Evolutionary conservation across 1,140 invertebrate species (phyloP), one percentile per base, ranked within the genome.

Genomic region (Caenorhabditis remanei): DNA sequence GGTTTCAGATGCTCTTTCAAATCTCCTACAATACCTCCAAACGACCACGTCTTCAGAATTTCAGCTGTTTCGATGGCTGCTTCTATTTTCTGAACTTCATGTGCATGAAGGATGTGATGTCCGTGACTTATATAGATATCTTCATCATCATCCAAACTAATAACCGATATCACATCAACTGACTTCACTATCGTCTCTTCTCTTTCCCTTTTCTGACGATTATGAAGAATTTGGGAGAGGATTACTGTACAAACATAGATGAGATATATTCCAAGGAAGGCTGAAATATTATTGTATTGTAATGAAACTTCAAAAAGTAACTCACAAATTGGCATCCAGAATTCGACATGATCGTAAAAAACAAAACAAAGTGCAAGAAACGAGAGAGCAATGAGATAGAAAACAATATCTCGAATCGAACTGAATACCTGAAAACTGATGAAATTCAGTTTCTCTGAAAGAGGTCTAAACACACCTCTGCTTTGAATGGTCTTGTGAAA

Each of bases 341-440:
- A 90, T 4, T 92, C 90, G 13, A 95, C 93, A 87, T 92, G 90
- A 87, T 87, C 55, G 48, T 93, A 92, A 90, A 93, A 94, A 48
- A 93, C 87, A 14, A 94, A 93, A 8, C 94, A 90, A 48, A 90
- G 91, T 87, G 94, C 94, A 8, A 93, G 92, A 93, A 94, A 94
- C 86, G 93, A 94, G 0, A 93, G 91, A 24, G 95, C 93, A n/a
- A 93, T 88, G 11, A 95, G 91, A 90, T 95, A 95, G 92, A 96
- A 96, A 55, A 93, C 93, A n/a, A 94, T 93, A 91, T 96, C 95
- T 19, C 95, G 92, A 40, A 95, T 91, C n/a, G 83, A 53, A 41
- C 85, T 71, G 48, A 87, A 87, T n/a, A 55, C 50, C 61, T 67
- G n/a, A 67, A 67, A 85, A 85, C 4, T 4, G 16, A 40, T 7